These are phyloP conservation scores for Meloidogyne hapla DNA, from an alignment of 1,140 invertebrate species.

Conservation along the genomic window DNA sequence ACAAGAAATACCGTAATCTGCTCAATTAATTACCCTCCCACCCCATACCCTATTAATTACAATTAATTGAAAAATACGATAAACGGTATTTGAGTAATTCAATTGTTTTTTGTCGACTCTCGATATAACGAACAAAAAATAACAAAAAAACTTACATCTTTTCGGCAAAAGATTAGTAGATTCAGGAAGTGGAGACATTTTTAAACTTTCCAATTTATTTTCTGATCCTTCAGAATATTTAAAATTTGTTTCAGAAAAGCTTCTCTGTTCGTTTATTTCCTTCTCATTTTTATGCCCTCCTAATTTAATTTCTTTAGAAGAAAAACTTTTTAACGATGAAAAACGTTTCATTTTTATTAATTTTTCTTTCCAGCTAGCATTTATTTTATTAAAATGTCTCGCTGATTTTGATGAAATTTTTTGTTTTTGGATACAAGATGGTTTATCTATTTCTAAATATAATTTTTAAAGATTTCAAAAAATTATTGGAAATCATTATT, in stretches of 20 bases:
- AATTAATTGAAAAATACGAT: too few species aligned
- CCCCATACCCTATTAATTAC: too few species aligned
- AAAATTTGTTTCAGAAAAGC: conserved; percentile 1
- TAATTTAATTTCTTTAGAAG: not conserved
- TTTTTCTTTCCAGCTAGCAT: not conserved
- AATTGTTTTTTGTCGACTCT: too few species aligned
- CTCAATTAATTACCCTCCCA: too few species aligned
- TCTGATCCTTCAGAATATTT: not conserved
- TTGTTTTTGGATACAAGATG: not conserved
- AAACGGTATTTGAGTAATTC: too few species aligned
- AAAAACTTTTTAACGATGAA: not conserved
- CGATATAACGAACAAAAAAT: too few species aligned
- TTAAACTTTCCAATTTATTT: not conserved
- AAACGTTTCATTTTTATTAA: not conserved
- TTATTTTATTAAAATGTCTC: not conserved
- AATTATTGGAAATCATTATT: too few species aligned
- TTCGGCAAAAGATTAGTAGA: not conserved
- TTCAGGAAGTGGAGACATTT: not conserved
- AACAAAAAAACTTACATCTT: not conserved
- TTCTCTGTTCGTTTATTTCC: not conserved
- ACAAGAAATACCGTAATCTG: too few species aligned
- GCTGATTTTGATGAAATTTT: not conserved
- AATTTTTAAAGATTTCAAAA: too few species aligned
- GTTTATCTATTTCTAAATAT: not conserved
- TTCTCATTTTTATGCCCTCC: not conserved